Evolutionary conservation across 2,113 vertebrate genomes (phyloP), one percentile per base, ranked within the genome.

Genomic region (Holacanthus passer): DNA sequence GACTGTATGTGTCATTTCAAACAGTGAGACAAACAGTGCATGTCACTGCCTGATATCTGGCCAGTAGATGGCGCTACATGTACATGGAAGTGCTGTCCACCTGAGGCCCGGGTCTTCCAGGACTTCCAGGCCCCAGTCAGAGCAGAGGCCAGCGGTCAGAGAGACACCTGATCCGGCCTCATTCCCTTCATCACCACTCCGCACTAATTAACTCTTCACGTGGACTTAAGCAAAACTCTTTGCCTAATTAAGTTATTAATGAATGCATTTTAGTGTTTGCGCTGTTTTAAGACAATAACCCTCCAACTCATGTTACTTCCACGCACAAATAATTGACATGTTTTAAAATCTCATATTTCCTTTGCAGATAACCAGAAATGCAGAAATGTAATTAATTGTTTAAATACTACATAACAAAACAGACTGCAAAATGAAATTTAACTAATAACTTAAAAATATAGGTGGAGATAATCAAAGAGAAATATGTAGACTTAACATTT

Each of bases 11-110:
- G 35, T 37, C 35, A 53, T 53, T 66, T 47, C 35, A 3, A 50
- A 17, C 17, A 50, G 32, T 32, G 2, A 27, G 52, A 11, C 11
- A 2, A 1, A 7, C 10, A 35, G 43, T 31, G 24, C 16, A 29
- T 19, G 20, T 11, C 5, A 7, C 35, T 27, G 63, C n/a, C 31
- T 17, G 58, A 32, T 16, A 3, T 77, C 4, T 39, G n/a, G 31
- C 90, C 95, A 92, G 91, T 87, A 95, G 95, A 93, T 95, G 95
- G 94, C 91, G 82, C 60, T 95, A 86, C 62, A 87, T 56, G 79
- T 88, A 87, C 93, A 89, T 60, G 58, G 62, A 91, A 91, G 53
- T 19, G 16, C 29, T 31, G 1, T 7, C 22, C 64, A 32, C 24
- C 50, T 0, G 2, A 9, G 63, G 73, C 63, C 53, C 19, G 47